Percentiles rank a stretch among this genome's conserved stretches.
Evolutionary conservation across 2,888 invertebrate species (phyloP).

Genomic region (Syrphus vitripennis): DNA sequence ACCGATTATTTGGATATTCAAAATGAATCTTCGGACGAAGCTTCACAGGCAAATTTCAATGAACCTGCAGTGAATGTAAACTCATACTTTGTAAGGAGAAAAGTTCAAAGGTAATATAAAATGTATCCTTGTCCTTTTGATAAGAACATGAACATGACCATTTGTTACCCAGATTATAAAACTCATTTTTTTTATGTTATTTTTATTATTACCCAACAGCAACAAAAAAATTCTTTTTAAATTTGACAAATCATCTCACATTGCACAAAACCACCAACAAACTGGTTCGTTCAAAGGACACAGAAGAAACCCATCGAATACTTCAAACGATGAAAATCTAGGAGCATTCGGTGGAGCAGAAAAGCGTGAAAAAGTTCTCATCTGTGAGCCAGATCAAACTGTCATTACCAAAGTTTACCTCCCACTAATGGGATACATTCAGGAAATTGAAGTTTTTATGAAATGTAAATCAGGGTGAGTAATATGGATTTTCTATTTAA

Average conservation of each 20-base stretch:
- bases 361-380: conserved; percentile 84
- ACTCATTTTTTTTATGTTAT: background rate
- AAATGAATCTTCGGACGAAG: conserved; percentile 86
- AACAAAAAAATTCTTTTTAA: conserved; percentile 86
- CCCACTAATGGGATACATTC: conserved; percentile 90
- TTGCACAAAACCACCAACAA: conserved; percentile 72
- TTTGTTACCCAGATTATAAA: no score
- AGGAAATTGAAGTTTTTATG: conserved; percentile 89
- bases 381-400: conserved; percentile 89
- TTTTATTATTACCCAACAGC: conserved; percentile 73
- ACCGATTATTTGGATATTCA: conserved; percentile 94
- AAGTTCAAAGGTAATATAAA: conserved; percentile 77
- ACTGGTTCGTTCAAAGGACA: conserved; percentile 76
- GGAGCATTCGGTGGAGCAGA: conserved; percentile 72
- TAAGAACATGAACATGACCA: no score
- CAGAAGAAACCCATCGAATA: conserved; percentile 80
- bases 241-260: conserved; percentile 85
- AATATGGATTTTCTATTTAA: background rate
- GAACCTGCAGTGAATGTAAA: conserved; percentile 82
- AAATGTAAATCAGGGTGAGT: conserved; percentile 83
- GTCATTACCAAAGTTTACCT: conserved; percentile 91
- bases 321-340: conserved; percentile 79
- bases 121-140: no score
- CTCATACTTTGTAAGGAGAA: conserved; percentile 80
- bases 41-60: conserved; percentile 81